Evolutionary conservation across 2,113 vertebrate genomes (phyloP).

Genomic region (Euleptes europaea): DNA sequence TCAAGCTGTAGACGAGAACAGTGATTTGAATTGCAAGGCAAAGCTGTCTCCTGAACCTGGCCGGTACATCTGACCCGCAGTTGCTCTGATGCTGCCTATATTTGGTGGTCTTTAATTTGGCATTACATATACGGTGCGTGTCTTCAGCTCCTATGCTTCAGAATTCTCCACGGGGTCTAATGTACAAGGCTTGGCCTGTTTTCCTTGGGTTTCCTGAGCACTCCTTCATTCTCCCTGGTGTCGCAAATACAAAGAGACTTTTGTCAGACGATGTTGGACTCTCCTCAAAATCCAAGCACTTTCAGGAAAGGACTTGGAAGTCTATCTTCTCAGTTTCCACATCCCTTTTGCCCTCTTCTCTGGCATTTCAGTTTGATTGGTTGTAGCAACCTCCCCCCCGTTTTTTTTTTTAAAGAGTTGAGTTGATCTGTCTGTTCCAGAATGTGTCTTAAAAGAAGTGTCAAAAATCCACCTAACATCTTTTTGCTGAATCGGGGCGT

Average conservation of each 20-base stretch:
- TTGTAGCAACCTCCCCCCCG: slow-evolving; percentile 24
- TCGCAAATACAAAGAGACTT: slow-evolving; percentile 74
- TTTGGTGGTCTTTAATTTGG: slow-evolving; percentile 64
- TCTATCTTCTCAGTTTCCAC: slow-evolving; percentile 78
- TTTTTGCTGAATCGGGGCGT: slow-evolving; percentile 37
- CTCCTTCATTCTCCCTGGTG: slow-evolving; percentile 67
- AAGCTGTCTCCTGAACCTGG: neutral
- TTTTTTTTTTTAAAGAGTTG: slow-evolving; percentile 5
- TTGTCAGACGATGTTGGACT: slow-evolving; percentile 75
- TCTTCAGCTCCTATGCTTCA: slow-evolving; percentile 64
- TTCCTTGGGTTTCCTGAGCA: slow-evolving; percentile 69
- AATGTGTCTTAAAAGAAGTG: slow-evolving; percentile 48
- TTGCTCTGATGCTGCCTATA: slow-evolving; percentile 23
- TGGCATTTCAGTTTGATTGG: slow-evolving; percentile 69
- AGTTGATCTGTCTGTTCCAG: slow-evolving; percentile 40
- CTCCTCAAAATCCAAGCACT: slow-evolving; percentile 75
- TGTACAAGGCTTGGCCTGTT: slow-evolving; percentile 72
- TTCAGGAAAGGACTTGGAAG: slow-evolving; percentile 79
- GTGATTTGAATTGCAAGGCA: neutral
- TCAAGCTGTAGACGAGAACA: slow-evolving; percentile 5
- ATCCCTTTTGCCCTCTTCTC: slow-evolving; percentile 71
- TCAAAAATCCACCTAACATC: slow-evolving; percentile 38
- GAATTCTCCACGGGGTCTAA: slow-evolving; percentile 68
- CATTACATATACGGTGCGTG: slow-evolving; percentile 57
- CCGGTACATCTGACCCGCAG: neutral